Percentiles rank a stretch among this genome's conserved stretches.
phyloP scores from a whole-genome alignment of 1,140 invertebrate genomes.

The Maconellicoccus hirsutus region DNA sequence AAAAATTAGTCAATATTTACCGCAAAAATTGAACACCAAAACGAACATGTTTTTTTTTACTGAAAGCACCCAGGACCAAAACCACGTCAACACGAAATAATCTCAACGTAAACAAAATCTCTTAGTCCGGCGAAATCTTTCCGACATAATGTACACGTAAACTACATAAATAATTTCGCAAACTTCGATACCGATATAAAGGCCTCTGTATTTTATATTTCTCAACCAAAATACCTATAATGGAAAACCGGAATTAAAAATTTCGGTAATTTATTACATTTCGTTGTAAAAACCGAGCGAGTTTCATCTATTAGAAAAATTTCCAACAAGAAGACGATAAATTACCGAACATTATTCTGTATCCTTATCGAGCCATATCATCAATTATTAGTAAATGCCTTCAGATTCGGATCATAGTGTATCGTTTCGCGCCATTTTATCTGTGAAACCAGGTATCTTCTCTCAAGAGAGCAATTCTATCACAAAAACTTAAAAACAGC shows the following conservation, averaged over 20 bases:
- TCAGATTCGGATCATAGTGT: conserved; percentile 4
- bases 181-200: too few relatives aligned
- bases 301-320: neutral
- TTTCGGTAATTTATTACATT: neutral
- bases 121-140: too few relatives aligned
- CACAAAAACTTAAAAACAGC: neutral
- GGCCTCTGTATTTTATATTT: too few relatives aligned
- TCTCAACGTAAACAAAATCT: too few relatives aligned
- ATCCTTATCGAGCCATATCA: neutral
- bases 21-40: too few relatives aligned
- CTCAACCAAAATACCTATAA: neutral
- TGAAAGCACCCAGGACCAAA: too few relatives aligned
- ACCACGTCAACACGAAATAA: too few relatives aligned
- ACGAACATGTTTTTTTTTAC: too few relatives aligned
- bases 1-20: too few relatives aligned
- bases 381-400: conserved; percentile 1
- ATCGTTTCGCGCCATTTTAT: neutral
- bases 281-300: too few relatives aligned
- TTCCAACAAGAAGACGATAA: neutral
- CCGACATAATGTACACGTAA: too few relatives aligned
- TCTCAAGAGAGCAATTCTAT: neutral
- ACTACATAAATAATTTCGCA: too few relatives aligned
- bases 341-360: neutral
- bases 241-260: conserved; percentile 1
- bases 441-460: neutral